Conservation (phyloP, 2,888 invertebrate species). For the Cremastinae sp. region DNA sequence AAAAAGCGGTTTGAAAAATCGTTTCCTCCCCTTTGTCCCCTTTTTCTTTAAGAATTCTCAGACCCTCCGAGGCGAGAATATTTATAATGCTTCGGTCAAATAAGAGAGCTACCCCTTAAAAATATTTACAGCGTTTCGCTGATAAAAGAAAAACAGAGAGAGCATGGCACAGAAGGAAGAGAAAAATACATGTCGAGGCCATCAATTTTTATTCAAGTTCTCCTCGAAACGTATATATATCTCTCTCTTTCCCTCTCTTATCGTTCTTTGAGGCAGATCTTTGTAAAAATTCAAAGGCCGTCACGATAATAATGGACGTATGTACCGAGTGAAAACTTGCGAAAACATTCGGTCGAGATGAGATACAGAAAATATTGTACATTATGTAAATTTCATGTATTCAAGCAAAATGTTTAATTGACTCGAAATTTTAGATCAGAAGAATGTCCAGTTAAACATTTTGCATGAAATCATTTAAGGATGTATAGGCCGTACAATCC, state of each 20-base stretch:
- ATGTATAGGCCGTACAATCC: too few relatives aligned
- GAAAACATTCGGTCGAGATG: constrained; percentile 34
- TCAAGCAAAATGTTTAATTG: too few relatives aligned
- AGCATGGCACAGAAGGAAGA: not conserved
- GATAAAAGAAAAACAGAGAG: not conserved
- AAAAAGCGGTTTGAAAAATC: too few relatives aligned
- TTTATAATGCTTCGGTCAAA: too few relatives aligned
- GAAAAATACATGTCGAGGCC: constrained; percentile 2
- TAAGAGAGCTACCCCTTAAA: too few relatives aligned
- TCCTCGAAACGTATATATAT: not conserved
- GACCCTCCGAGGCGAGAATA: too few relatives aligned
- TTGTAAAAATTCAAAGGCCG: constrained; percentile 1
- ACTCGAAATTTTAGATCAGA: too few relatives aligned
- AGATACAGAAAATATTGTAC: constrained; percentile 16
- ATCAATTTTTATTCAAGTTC: not conserved
- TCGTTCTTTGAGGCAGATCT: not conserved
- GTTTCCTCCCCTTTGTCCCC: constrained; percentile 13
- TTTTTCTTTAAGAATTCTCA: not conserved
- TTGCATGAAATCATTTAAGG: too few relatives aligned
- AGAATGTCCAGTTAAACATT: too few relatives aligned
- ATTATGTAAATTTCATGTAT: too few relatives aligned
- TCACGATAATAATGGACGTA: constrained; percentile 24
- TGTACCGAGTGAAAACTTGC: constrained; percentile 30
- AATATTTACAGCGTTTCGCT: not conserved
- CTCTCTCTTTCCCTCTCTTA: not conserved